These are phyloP conservation scores for Lepeophtheirus nordmannii DNA, from an alignment of 2,888 invertebrate species.

Conservation along the genomic window DNA sequence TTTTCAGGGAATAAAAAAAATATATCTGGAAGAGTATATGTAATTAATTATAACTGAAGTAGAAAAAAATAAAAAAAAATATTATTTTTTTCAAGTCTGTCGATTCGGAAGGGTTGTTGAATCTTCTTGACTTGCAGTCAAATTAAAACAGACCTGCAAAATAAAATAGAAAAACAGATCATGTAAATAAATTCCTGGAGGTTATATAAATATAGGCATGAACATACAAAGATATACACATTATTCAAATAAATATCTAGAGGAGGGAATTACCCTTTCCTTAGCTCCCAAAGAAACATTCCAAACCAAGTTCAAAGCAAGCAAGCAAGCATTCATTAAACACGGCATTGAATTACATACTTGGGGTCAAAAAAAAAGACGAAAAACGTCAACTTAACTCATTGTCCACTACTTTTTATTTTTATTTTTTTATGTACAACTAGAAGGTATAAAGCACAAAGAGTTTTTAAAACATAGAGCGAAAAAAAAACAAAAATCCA, in stretches of 20 bases:
- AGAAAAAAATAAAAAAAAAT: slow-evolving; percentile 7
- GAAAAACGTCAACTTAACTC: too few relatives aligned
- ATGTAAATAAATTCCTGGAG: background rate
- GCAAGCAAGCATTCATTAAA: too few relatives aligned
- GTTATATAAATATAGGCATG: background rate
- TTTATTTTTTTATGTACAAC: too few relatives aligned
- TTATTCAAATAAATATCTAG: background rate
- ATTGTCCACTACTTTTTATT: too few relatives aligned
- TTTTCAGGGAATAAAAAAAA: background rate
- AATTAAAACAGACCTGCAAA: slow-evolving; percentile 1
- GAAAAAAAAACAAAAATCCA: too few relatives aligned
- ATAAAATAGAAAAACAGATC: too few relatives aligned
- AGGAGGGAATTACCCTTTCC: background rate
- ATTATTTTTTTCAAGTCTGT: slow-evolving; percentile 8
- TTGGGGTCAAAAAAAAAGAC: too few relatives aligned
- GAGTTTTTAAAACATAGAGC: too few relatives aligned
- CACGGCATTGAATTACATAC: too few relatives aligned
- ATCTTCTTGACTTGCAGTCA: slow-evolving; percentile 6
- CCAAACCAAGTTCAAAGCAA: too few relatives aligned
- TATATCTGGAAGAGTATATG: background rate
- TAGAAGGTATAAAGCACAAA: too few relatives aligned
- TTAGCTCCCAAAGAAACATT: background rate
- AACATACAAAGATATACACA: background rate
- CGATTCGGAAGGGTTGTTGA: slow-evolving; percentile 8
- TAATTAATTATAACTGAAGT: background rate